phyloP scores from a whole-genome alignment of 1,140 invertebrate species.

The Hycleus cichorii region DNA sequence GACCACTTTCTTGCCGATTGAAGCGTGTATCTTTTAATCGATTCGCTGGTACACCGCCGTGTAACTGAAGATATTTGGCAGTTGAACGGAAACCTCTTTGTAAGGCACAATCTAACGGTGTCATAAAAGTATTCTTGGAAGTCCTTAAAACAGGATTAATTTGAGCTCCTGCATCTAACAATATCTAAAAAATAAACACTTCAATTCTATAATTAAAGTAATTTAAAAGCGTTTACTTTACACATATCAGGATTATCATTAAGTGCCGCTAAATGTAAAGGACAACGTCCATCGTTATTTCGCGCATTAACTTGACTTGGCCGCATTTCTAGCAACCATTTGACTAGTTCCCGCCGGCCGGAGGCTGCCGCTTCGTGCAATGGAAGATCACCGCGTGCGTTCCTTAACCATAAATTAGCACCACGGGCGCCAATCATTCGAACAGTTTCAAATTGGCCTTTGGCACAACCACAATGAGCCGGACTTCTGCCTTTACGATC shows the following conservation, averaged over 20 bases:
- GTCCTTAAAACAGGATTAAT: slow-evolving; percentile 78
- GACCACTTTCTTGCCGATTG: slow-evolving; percentile 6
- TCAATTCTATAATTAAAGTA: neutral
- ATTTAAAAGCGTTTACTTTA: slow-evolving; percentile 47
- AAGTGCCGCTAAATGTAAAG: slow-evolving; percentile 89
- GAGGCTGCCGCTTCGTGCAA: slow-evolving; percentile 92
- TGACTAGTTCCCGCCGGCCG: slow-evolving; percentile 76
- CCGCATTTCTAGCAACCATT: slow-evolving; percentile 76
- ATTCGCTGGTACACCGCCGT: slow-evolving; percentile 73
- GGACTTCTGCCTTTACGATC: slow-evolving; percentile 83
- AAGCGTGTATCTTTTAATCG: slow-evolving; percentile 44
- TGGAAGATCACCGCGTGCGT: slow-evolving; percentile 83
- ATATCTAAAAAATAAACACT: slow-evolving; percentile 44
- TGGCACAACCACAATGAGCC: slow-evolving; percentile 84
- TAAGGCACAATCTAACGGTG: slow-evolving; percentile 84
- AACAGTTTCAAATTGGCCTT: slow-evolving; percentile 84
- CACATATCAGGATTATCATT: slow-evolving; percentile 93
- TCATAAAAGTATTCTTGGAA: slow-evolving; percentile 73
- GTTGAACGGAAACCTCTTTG: slow-evolving; percentile 77
- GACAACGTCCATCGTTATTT: slow-evolving; percentile 87
- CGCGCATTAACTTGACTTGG: slow-evolving; percentile 79
- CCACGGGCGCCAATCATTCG: slow-evolving; percentile 70
- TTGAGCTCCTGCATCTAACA: slow-evolving; percentile 72
- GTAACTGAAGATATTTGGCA: slow-evolving; percentile 87
- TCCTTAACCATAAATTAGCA: slow-evolving; percentile 87